phyloP scores from a whole-genome alignment of 1,140 invertebrate species.

The Cotesia glomerata region DNA sequence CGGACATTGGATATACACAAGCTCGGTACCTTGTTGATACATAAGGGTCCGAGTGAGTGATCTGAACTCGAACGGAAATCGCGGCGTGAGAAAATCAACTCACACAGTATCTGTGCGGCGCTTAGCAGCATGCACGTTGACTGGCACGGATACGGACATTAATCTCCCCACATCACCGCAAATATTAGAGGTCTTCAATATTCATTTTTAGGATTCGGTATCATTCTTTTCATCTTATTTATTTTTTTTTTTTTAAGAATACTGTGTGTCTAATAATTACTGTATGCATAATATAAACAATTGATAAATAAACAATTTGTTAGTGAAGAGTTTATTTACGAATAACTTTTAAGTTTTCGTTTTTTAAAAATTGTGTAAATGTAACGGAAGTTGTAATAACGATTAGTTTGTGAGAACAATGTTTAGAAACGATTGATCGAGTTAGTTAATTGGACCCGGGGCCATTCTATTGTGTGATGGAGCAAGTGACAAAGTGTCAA shows the following conservation, averaged over 20 bases:
- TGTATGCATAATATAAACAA: no score
- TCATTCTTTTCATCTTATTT: background rate
- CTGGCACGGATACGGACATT: constrained; percentile 63
- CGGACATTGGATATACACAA: constrained; percentile 2
- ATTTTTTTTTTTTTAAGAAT: background rate
- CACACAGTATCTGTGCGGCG: constrained; percentile 18
- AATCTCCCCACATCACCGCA: constrained; percentile 50
- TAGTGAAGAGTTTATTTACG: no score
- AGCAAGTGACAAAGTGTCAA: constrained; percentile 13
- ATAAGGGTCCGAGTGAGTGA: constrained; percentile 7
- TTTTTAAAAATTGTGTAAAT: background rate
- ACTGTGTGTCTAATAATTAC: no score
- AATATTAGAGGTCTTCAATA: background rate
- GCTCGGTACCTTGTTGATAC: background rate
- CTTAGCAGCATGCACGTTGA: constrained; percentile 42
- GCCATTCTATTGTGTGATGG: constrained; percentile 22
- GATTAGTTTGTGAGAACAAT: constrained; percentile 21
- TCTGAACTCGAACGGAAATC: constrained; percentile 43
- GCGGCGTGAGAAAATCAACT: constrained; percentile 57
- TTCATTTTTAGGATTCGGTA: background rate
- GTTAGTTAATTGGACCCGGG: constrained; percentile 9
- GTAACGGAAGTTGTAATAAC: constrained; percentile 22
- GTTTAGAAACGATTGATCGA: constrained; percentile 27
- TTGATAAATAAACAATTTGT: no score
- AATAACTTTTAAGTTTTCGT: background rate